Percentiles rank a stretch among this genome's conserved stretches.
These are phyloP conservation scores for Pempheris klunzingeri DNA, from an alignment of 2,797 vertebrate genomes.

Conservation along the genomic window DNA sequence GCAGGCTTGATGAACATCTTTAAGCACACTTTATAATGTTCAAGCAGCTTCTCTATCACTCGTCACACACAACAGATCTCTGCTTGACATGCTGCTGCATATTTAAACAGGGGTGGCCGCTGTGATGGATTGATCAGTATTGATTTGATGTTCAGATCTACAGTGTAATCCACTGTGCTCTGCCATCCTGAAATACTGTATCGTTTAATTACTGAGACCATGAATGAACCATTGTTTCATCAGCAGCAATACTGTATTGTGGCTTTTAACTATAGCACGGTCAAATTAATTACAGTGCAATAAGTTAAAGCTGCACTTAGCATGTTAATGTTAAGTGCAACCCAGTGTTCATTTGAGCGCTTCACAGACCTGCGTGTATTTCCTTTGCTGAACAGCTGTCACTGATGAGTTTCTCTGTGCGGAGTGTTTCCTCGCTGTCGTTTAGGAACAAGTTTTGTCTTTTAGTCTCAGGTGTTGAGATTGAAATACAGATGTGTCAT, in stretches of 20 bases:
- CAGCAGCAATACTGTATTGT: conserved; percentile 2
- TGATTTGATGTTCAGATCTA: conserved; percentile 64
- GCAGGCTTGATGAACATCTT: conserved; percentile 38
- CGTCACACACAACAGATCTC: conserved; percentile 28
- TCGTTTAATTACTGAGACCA: conserved; percentile 50
- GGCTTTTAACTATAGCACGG: conserved; percentile 24
- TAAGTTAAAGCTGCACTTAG: conserved; percentile 6
- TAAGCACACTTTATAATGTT: conserved; percentile 40
- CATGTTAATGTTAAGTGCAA: conserved; percentile 5
- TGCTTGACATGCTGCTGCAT: conserved; percentile 54
- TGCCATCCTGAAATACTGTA: conserved; percentile 50
- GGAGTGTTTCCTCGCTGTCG: neutral
- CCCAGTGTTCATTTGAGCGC: neutral
- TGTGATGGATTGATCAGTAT: conserved; percentile 69
- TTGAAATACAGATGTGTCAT: conserved; percentile 22
- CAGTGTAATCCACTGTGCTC: conserved; percentile 63
- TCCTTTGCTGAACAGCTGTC: conserved; percentile 7
- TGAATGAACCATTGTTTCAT: conserved; percentile 45
- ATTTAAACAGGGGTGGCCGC: conserved; percentile 44
- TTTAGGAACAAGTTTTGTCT: conserved; percentile 15
- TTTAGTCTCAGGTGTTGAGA: conserved; percentile 31
- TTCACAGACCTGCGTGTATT: neutral
- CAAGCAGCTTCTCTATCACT: conserved; percentile 5
- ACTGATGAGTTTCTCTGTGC: neutral
- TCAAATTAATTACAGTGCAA: conserved; percentile 10